phyloP scores from a whole-genome alignment of 2,113 vertebrate genomes.

The Cyanoliseus patagonus region DNA sequence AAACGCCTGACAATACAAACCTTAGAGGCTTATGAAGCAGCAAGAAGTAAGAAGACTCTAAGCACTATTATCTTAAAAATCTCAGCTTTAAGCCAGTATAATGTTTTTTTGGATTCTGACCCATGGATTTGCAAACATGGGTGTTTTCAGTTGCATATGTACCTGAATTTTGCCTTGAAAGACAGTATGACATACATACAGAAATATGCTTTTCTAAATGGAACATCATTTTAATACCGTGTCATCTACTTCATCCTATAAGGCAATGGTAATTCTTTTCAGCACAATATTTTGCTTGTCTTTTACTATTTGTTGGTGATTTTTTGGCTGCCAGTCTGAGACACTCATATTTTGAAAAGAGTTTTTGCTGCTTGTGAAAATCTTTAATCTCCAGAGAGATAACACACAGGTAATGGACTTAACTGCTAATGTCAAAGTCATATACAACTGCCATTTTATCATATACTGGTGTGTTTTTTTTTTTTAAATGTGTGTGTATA shows the following conservation, averaged over 20 bases:
- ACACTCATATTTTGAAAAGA: not conserved
- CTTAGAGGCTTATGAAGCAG: not conserved
- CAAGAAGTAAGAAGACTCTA: not conserved
- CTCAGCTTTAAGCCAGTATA: not conserved
- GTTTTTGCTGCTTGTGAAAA: slow-evolving; percentile 3
- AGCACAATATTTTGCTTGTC: rapidly evolving
- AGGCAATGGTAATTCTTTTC: not conserved
- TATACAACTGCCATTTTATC: not conserved
- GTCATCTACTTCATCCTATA: not conserved
- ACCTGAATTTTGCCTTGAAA: not conserved
- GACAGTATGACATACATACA: not conserved
- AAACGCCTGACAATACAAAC: not conserved
- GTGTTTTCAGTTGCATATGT: not conserved
- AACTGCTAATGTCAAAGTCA: not conserved
- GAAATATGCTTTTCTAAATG: not conserved
- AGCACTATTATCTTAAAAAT: not conserved
- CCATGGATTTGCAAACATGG: not conserved
- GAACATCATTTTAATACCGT: not conserved
- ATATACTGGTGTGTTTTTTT: not conserved
- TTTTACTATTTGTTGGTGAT: not conserved
- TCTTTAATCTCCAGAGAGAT: not conserved
- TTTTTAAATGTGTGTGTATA: not conserved
- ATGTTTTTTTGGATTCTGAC: not conserved
- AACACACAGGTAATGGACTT: not conserved
- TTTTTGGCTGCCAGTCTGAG: not conserved